Percentiles rank a stretch among this genome's conserved stretches.
phyloP scores from a whole-genome alignment of 2,888 invertebrate species.

The Sycophila texana region DNA sequence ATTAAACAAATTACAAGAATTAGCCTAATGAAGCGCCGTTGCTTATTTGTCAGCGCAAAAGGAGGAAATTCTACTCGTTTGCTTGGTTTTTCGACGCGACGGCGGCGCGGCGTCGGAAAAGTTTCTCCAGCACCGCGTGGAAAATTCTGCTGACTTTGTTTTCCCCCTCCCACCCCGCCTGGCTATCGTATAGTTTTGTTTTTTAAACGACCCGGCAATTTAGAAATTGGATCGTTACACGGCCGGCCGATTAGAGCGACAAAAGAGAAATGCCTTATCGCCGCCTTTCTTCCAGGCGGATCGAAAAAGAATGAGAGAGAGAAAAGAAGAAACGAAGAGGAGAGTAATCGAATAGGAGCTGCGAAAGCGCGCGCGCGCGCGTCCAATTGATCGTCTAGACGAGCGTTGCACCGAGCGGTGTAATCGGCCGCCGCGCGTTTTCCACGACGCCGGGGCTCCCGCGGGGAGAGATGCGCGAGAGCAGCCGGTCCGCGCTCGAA shows the following conservation, averaged over 20 bases:
- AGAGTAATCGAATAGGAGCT: slow-evolving; percentile 13
- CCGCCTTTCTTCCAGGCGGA: neutral
- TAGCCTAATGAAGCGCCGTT: too few relatives aligned
- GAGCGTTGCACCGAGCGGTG: neutral
- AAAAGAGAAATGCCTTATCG: too few relatives aligned
- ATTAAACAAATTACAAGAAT: too few relatives aligned
- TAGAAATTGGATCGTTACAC: neutral
- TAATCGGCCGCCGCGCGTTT: neutral
- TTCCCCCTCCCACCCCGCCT: too few relatives aligned
- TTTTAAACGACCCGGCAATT: neutral
- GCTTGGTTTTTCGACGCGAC: too few relatives aligned
- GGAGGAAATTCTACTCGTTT: too few relatives aligned
- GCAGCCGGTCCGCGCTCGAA: neutral
- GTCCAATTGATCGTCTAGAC: slow-evolving; percentile 58
- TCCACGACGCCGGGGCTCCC: neutral
- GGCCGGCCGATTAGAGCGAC: too few relatives aligned
- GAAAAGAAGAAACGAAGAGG: neutral
- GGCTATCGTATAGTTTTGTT: too few relatives aligned
- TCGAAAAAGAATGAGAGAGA: neutral
- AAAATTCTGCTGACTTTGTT: too few relatives aligned
- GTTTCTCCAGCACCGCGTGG: too few relatives aligned
- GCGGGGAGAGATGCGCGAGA: neutral
- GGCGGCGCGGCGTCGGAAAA: too few relatives aligned
- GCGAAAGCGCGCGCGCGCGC: slow-evolving; percentile 18
- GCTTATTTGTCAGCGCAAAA: too few relatives aligned